Evolutionary conservation across 1,140 invertebrate species (phyloP).

Genomic region (Chymomyza costata): DNA sequence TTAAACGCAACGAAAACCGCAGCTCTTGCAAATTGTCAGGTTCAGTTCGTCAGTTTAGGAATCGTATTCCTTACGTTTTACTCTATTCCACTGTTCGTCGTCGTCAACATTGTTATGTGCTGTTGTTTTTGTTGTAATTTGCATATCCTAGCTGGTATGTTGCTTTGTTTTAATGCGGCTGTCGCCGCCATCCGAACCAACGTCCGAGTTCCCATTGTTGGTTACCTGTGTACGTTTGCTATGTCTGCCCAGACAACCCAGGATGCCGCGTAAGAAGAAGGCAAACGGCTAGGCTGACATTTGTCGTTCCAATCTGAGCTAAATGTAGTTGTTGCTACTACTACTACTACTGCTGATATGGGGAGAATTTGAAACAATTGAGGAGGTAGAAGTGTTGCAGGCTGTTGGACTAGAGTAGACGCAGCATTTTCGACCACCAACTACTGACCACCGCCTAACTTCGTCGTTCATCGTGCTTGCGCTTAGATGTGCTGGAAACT

Average conservation of each 20-base stretch:
- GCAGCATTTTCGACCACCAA: slow-evolving; percentile 71
- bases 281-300: slow-evolving; percentile 55
- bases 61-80: slow-evolving; percentile 44
- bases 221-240: slow-evolving; percentile 44
- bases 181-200: slow-evolving; percentile 31
- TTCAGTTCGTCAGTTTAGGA: slow-evolving; percentile 43
- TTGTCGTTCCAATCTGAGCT: slow-evolving; percentile 71
- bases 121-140: slow-evolving; percentile 65
- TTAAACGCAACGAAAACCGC: slow-evolving; percentile 67
- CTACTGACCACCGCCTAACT: slow-evolving; percentile 66
- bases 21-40: slow-evolving; percentile 61
- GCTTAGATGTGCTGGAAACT: slow-evolving; percentile 35
- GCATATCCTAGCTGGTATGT: slow-evolving; percentile 64
- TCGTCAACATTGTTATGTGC: slow-evolving; percentile 21
- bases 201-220: slow-evolving; percentile 58
- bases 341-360: slow-evolving; percentile 18
- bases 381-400: slow-evolving; percentile 53
- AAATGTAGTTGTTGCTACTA: slow-evolving; percentile 57
- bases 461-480: slow-evolving; percentile 37
- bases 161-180: slow-evolving; percentile 67
- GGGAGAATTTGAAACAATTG: slow-evolving; percentile 69
- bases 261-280: slow-evolving; percentile 69
- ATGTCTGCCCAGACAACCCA: slow-evolving; percentile 38
- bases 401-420: slow-evolving; percentile 43
- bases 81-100: slow-evolving; percentile 24